Conservation (phyloP, 2,797 vertebrate species). For the Melanotaenia boesemani region DNA sequence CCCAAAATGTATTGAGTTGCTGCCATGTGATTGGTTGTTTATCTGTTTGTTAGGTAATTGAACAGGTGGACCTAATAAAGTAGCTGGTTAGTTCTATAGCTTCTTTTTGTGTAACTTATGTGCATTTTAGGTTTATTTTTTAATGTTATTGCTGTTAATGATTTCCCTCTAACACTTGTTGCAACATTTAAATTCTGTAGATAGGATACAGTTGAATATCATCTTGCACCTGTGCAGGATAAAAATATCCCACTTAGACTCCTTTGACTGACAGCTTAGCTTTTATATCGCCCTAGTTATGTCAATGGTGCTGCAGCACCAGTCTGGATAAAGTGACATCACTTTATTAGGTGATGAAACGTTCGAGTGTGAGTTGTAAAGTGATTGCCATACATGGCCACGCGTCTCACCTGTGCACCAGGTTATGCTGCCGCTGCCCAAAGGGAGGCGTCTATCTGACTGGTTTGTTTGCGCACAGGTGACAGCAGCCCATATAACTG, state of each 20-base stretch:
- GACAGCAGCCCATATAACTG: constrained; percentile 61
- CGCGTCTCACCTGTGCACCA: constrained; percentile 23
- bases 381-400: constrained; percentile 30
- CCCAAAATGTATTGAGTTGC: too few relatives aligned
- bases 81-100: background rate
- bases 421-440: background rate
- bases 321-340: too few relatives aligned
- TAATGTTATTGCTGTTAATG: background rate
- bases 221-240: background rate
- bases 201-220: too few relatives aligned
- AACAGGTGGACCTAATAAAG: too few relatives aligned
- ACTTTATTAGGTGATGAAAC: constrained; percentile 11
- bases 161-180: background rate
- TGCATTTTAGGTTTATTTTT: background rate
- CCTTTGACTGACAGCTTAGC: background rate
- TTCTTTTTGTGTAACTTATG: background rate
- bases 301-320: background rate
- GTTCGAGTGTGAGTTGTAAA: background rate
- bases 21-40: background rate
- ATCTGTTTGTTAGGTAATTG: too few relatives aligned
- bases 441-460: constrained; percentile 50
- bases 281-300: background rate
- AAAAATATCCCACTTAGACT: background rate
- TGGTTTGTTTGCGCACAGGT: constrained; percentile 54
- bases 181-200: background rate